Percentiles rank a stretch among this genome's conserved stretches.
These are phyloP conservation scores for Oreotrochilus melanogaster DNA, from an alignment of 2,113 vertebrate genomes.

Conservation along the genomic window DNA sequence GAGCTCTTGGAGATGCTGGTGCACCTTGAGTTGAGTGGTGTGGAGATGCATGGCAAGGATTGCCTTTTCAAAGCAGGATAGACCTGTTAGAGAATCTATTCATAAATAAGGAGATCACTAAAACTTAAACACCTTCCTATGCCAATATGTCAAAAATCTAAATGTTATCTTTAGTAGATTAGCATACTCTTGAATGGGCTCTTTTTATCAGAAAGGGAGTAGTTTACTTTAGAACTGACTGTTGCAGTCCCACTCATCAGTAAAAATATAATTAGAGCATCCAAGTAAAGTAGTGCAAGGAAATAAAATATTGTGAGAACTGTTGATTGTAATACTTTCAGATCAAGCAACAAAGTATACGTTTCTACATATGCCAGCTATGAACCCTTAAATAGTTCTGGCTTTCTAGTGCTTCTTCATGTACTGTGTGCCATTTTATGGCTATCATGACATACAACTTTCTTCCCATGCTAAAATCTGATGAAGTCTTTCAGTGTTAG, in stretches of 20 bases:
- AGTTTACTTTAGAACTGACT: neutral
- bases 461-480: neutral
- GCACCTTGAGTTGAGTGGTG: neutral
- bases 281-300: neutral
- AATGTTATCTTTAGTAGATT: neutral
- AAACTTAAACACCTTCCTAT: neutral
- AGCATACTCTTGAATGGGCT: neutral
- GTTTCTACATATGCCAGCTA: neutral
- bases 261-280: neutral
- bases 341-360: neutral
- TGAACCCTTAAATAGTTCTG: neutral
- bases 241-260: neutral
- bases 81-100: neutral
- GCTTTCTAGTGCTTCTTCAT: neutral
- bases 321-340: neutral
- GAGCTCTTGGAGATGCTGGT: neutral
- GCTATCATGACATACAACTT: neutral
- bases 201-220: neutral
- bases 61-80: neutral
- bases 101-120: neutral
- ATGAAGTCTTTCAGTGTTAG: neutral
- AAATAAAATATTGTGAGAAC: neutral
- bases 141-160: neutral
- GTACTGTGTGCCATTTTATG: neutral
- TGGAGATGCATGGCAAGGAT: neutral